Percentiles rank a stretch among this genome's conserved stretches.
Conservation (phyloP, 1,140 invertebrate species). For the Drosophila dunni region DNA sequence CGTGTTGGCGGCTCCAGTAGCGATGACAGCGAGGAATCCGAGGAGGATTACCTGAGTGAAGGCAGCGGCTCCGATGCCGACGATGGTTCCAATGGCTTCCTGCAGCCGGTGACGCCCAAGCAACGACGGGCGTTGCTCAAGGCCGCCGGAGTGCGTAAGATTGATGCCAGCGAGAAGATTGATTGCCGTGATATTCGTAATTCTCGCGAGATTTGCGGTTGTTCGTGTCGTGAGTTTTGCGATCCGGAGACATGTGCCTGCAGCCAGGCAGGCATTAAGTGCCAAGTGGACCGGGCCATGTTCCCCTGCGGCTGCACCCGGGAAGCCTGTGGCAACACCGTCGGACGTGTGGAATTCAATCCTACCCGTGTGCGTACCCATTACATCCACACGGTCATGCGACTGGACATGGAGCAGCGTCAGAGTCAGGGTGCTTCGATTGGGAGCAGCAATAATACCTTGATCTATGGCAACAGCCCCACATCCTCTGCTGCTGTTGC, state of each 20-base stretch:
- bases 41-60: conserved; percentile 92
- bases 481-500: conserved; percentile 24
- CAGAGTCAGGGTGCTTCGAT: conserved; percentile 83
- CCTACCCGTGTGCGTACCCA: conserved; percentile 97
- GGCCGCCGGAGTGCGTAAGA: conserved; percentile 95
- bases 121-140: conserved; percentile 94
- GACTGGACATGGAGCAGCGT: conserved; percentile 95
- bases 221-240: conserved; percentile 96
- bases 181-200: conserved; percentile 96
- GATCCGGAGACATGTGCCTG: conserved; percentile 98
- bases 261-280: conserved; percentile 97
- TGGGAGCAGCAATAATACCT: conserved; percentile 17
- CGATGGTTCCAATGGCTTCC: conserved; percentile 96
- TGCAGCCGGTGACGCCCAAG: conserved; percentile 96
- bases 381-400: conserved; percentile 98
- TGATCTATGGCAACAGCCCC: conserved; percentile 41
- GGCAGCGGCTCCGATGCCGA: conserved; percentile 93
- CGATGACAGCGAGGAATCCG: conserved; percentile 91
- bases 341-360: conserved; percentile 98
- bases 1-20: conserved; percentile 85
- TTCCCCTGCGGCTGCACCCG: conserved; percentile 98
- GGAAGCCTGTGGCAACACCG: conserved; percentile 96
- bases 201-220: conserved; percentile 97
- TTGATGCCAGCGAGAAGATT: conserved; percentile 97
- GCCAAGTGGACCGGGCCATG: conserved; percentile 96